Conservation (phyloP, 2,113 vertebrate species). For the Clarias gariepinus region DNA sequence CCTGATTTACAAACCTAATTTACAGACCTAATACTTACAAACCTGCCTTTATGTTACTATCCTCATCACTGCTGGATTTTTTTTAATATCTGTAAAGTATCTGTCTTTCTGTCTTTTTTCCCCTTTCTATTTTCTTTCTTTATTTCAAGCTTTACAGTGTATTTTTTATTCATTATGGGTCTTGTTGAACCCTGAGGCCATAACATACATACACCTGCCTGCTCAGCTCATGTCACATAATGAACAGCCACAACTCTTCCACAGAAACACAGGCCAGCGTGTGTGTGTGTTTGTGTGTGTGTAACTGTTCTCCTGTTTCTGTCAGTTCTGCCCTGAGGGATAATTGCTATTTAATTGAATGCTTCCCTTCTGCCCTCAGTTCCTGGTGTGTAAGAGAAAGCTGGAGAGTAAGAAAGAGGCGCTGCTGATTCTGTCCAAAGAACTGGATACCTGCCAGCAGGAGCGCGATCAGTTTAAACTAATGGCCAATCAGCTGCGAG, state of each 20-base stretch:
- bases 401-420: slow-evolving; percentile 97
- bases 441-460: slow-evolving; percentile 94
- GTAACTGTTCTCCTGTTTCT: neutral
- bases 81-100: too few species aligned
- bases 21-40: too few species aligned
- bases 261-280: neutral
- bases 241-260: neutral
- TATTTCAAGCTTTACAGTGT: neutral
- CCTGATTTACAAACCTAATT: neutral
- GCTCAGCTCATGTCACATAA: neutral
- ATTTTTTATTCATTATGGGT: neutral
- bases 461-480: slow-evolving; percentile 95
- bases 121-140: neutral
- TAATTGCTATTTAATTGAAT: slow-evolving; percentile 12
- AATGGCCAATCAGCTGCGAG: slow-evolving; percentile 96
- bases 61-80: too few species aligned
- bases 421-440: slow-evolving; percentile 93
- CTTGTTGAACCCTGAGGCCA: neutral
- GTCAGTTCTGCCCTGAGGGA: neutral
- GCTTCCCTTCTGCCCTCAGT: slow-evolving; percentile 39
- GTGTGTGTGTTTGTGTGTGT: neutral
- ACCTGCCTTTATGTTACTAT: too few species aligned
- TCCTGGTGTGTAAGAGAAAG: slow-evolving; percentile 86
- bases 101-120: too few species aligned
- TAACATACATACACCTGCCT: too few species aligned